phyloP scores from a whole-genome alignment of 1,140 invertebrate genomes.

The Pseudomyrmex sp. region DNA sequence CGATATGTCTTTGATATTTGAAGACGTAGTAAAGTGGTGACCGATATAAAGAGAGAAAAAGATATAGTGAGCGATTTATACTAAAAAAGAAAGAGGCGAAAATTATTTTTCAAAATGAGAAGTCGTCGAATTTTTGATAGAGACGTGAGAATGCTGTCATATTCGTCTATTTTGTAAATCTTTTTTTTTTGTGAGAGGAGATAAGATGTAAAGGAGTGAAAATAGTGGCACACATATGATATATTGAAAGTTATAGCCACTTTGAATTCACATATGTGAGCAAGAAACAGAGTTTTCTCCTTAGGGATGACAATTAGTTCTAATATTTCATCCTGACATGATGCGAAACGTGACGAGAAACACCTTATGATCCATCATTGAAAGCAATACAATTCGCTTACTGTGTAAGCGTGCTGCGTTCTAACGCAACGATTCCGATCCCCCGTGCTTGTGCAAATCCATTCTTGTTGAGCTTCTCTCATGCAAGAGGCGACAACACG shows the following conservation, averaged over 20 bases:
- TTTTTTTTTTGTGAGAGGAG: slow-evolving; percentile 21
- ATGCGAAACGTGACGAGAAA: slow-evolving; percentile 24
- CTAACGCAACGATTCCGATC: slow-evolving; percentile 35
- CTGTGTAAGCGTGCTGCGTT: slow-evolving; percentile 71
- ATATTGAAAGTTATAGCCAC: not conserved
- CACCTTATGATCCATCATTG: slow-evolving; percentile 39
- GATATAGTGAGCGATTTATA: slow-evolving; percentile 17
- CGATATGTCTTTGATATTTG: slow-evolving; percentile 46
- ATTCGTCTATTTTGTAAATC: slow-evolving; percentile 68
- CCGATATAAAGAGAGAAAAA: slow-evolving; percentile 52
- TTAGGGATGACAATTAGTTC: no score
- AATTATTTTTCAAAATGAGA: slow-evolving; percentile 57
- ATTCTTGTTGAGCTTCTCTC: slow-evolving; percentile 40
- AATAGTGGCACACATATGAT: not conserved
- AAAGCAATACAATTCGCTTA: slow-evolving; percentile 68
- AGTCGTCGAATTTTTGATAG: slow-evolving; percentile 30
- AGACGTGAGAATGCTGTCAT: slow-evolving; percentile 29
- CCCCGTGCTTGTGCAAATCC: slow-evolving; percentile 30
- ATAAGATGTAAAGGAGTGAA: not conserved
- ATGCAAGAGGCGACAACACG: slow-evolving; percentile 30
- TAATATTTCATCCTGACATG: no score
- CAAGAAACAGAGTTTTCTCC: no score
- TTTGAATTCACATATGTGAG: not conserved
- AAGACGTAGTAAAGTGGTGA: slow-evolving; percentile 11
- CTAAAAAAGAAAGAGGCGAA: not conserved